A percentile compares a stretch with the other conserved stretches of the same genome.
phyloP scores from a whole-genome alignment of 2,888 invertebrate species.

The Melipona bicolor region DNA sequence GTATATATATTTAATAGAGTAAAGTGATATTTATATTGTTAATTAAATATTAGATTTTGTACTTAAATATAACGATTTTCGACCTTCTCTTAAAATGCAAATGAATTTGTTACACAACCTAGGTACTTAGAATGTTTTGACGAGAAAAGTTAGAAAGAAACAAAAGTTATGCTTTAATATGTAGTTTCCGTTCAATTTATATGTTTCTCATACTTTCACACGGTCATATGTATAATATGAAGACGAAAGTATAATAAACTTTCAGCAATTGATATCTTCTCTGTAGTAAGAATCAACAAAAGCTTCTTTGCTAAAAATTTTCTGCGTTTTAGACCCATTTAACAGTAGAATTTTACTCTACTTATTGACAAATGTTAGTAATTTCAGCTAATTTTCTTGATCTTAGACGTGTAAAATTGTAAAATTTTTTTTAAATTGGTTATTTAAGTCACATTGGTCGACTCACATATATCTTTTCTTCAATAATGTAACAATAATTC shows the following conservation, averaged over 20 bases:
- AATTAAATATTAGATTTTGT: too few relatives aligned
- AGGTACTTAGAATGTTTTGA: background rate
- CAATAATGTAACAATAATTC: too few relatives aligned
- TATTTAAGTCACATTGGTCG: too few relatives aligned
- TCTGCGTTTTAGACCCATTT: slow-evolving; percentile 2
- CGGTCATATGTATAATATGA: slow-evolving; percentile 31
- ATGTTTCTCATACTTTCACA: slow-evolving; percentile 51
- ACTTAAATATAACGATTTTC: too few relatives aligned
- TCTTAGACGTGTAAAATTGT: background rate
- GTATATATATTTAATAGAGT: too few relatives aligned
- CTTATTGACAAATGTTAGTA: background rate
- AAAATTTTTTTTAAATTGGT: too few relatives aligned
- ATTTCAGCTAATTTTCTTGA: background rate
- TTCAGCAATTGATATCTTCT: slow-evolving; percentile 51
- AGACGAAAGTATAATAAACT: slow-evolving; percentile 48
- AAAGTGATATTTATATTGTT: too few relatives aligned
- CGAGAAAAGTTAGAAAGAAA: background rate
- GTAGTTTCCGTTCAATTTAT: slow-evolving; percentile 13
- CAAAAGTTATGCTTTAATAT: background rate
- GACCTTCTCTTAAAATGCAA: too few relatives aligned
- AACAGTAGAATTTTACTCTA: background rate
- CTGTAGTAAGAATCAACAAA: slow-evolving; percentile 14
- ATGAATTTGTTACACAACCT: too few relatives aligned
- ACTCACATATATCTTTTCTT: too few relatives aligned
- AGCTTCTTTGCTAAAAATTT: slow-evolving; percentile 28